Conservation (phyloP, 2,113 vertebrate genomes). For the Phyllostomus discolor region DNA sequence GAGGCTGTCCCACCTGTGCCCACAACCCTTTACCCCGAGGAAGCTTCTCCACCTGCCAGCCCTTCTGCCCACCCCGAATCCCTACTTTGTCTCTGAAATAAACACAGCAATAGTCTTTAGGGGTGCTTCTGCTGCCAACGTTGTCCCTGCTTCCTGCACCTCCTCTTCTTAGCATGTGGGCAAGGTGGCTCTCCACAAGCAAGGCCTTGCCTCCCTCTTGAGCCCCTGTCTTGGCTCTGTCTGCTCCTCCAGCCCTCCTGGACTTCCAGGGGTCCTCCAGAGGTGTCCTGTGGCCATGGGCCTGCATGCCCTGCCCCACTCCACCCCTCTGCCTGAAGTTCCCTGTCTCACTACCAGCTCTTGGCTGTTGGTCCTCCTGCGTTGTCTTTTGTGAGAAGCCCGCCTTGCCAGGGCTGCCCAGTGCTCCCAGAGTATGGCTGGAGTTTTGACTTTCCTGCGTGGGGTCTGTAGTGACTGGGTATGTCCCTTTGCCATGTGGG, state of each 20-base stretch:
- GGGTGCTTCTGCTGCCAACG: not conserved
- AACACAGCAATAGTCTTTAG: not conserved
- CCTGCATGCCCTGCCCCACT: too few relatives aligned
- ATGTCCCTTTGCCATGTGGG: not conserved
- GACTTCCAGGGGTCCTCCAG: not conserved
- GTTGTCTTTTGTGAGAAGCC: not conserved
- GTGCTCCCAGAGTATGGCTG: not conserved
- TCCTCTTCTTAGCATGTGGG: not conserved
- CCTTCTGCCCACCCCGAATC: accelerated
- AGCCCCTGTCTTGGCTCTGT: not conserved
- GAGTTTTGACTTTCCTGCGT: not conserved
- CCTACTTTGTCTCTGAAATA: not conserved
- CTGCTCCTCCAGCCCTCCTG: not conserved
- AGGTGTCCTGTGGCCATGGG: accelerated
- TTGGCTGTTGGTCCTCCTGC: not conserved
- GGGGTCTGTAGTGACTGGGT: not conserved
- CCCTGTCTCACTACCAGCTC: not conserved
- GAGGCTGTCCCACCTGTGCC: not conserved
- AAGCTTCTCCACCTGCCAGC: accelerated
- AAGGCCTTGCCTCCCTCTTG: not conserved
- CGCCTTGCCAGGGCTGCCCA: not conserved
- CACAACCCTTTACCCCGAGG: accelerated
- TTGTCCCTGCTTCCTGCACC: not conserved
- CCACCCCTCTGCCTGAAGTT: not conserved
- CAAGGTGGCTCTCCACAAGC: not conserved